phyloP scores from a whole-genome alignment of 92 coral and sea anemone species.

The Phenganax subtilis region DNA sequence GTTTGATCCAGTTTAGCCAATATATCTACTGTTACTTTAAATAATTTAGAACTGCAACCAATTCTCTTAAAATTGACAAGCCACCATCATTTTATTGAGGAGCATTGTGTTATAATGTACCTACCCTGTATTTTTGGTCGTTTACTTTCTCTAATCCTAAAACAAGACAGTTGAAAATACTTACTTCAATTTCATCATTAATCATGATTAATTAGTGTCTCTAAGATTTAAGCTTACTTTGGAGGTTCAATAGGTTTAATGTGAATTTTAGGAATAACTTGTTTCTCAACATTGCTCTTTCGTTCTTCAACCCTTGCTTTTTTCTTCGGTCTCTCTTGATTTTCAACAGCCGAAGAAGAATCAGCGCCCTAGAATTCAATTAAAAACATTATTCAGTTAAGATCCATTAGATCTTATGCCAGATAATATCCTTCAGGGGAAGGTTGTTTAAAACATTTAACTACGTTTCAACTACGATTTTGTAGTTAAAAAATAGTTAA shows the following conservation, averaged over 20 bases:
- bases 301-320: constrained; percentile 48
- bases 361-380: constrained; percentile 54
- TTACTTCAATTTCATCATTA: not conserved
- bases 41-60: too few species aligned
- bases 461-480: too few species aligned
- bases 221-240: constrained; percentile 42
- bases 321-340: constrained; percentile 25
- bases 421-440: not conserved
- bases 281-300: constrained; percentile 55
- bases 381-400: not conserved
- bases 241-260: constrained; percentile 97
- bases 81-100: not conserved
- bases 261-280: constrained; percentile 74
- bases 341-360: constrained; percentile 63
- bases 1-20: too few species aligned
- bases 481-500: too few species aligned
- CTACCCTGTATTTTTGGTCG: constrained; percentile 5
- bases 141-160: not conserved
- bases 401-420: not conserved
- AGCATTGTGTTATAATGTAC: not conserved
- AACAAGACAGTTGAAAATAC: not conserved
- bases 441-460: too few species aligned
- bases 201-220: not conserved
- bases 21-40: too few species aligned
- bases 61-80: too few species aligned